Evolutionary conservation across 2,113 vertebrate genomes (phyloP).

Genomic region (Himantopus leucocephalus): DNA sequence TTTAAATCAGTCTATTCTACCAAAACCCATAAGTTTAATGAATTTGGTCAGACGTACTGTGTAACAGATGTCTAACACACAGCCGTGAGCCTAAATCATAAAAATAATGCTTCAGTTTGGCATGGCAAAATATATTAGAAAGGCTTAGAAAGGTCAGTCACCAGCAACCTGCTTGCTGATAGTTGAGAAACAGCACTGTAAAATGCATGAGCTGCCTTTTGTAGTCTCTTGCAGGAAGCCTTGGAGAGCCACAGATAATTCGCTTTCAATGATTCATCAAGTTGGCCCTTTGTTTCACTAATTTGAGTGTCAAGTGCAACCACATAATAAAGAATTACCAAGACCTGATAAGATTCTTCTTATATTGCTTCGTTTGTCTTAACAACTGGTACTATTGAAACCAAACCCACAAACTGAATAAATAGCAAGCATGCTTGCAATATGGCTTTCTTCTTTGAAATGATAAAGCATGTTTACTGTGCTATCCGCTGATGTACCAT

Average conservation of each 20-base stretch:
- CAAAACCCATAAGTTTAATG: constrained; percentile 63
- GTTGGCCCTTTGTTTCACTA: constrained; percentile 76
- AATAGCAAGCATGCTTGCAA: constrained; percentile 9
- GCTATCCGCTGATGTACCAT: background rate
- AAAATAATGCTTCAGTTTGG: constrained; percentile 61
- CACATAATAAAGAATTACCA: constrained; percentile 71
- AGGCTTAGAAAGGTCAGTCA: constrained; percentile 53
- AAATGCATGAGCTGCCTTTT: constrained; percentile 61
- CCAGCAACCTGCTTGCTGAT: constrained; percentile 62
- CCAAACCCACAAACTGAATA: constrained; percentile 48
- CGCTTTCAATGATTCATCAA: constrained; percentile 73
- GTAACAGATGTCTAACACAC: constrained; percentile 71
- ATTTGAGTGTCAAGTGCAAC: constrained; percentile 76
- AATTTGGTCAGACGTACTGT: constrained; percentile 69
- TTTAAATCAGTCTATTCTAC: constrained; percentile 52
- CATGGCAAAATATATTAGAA: constrained; percentile 55
- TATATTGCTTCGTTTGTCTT: constrained; percentile 46
- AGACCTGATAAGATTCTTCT: constrained; percentile 64
- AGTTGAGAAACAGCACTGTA: constrained; percentile 38
- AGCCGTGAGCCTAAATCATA: constrained; percentile 67
- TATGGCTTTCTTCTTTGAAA: constrained; percentile 30
- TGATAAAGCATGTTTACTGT: background rate
- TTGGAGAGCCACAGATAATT: constrained; percentile 72
- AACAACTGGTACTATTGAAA: constrained; percentile 65
- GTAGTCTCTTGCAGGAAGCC: constrained; percentile 35